phyloP scores from a whole-genome alignment of 2,797 vertebrate species.

The Phrynocephalus vlangalii region DNA sequence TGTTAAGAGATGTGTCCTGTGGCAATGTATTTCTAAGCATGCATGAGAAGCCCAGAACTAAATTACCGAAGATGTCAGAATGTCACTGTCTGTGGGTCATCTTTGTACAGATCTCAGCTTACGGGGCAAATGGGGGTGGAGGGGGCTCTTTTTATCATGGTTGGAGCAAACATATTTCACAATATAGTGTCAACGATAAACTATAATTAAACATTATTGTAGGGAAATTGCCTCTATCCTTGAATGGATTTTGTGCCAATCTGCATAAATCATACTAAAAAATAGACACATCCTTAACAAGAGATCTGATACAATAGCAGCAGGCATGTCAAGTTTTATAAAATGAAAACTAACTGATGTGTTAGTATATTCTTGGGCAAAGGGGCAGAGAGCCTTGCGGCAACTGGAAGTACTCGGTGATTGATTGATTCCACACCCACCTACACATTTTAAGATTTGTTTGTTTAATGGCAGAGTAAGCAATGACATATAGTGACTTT shows the following conservation, averaged over 20 bases:
- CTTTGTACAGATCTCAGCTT: background rate
- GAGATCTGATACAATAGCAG: background rate
- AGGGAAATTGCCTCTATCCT: background rate
- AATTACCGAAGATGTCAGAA: background rate
- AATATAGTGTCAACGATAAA: background rate
- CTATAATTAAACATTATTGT: conserved; percentile 13
- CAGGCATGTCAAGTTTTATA: background rate
- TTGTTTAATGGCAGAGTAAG: background rate
- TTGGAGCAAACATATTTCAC: background rate
- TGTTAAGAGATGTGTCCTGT: background rate
- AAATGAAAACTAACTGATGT: background rate
- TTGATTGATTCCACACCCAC: background rate
- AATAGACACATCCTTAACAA: background rate
- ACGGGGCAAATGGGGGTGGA: background rate
- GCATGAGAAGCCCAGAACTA: background rate
- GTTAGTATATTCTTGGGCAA: background rate
- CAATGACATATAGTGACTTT: background rate
- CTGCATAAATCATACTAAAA: background rate
- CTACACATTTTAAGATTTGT: background rate
- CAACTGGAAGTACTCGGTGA: background rate
- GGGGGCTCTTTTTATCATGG: too few species aligned
- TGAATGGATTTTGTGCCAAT: conserved; percentile 1
- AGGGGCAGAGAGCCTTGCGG: background rate
- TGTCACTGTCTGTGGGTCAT: background rate
- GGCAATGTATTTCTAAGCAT: background rate